A percentile compares a stretch with the other conserved stretches of the same genome.
Evolutionary conservation across 2,888 invertebrate species (phyloP).

Genomic region (Amphipyra berbera): DNA sequence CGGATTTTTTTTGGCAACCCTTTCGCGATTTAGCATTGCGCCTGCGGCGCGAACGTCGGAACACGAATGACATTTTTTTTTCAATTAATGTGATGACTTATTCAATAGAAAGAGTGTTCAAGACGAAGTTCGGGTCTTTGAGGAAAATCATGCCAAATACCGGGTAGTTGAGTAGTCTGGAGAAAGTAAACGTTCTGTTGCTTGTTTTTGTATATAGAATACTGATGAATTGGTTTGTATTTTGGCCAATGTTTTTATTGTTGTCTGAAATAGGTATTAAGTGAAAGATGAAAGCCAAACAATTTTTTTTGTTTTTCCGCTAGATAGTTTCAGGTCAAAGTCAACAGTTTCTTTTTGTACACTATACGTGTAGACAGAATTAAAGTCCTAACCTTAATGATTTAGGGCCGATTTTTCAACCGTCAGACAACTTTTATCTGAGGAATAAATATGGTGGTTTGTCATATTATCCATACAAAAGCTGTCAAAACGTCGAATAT

Average conservation of each 20-base stretch:
- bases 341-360: background rate
- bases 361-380: background rate
- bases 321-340: background rate
- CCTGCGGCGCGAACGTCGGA: conserved; percentile 6
- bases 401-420: no score
- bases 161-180: conserved; percentile 1
- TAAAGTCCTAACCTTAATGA: background rate
- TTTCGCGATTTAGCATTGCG: conserved; percentile 11
- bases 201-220: conserved; percentile 29
- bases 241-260: conserved; percentile 10
- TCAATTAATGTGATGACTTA: conserved; percentile 32
- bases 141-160: conserved; percentile 46
- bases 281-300: no score
- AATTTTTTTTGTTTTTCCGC: no score
- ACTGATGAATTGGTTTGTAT: conserved; percentile 19
- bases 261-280: background rate
- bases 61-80: conserved; percentile 45
- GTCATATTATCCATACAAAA: no score
- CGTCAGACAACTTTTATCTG: no score
- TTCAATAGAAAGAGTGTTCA: conserved; percentile 28
- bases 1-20: conserved; percentile 35
- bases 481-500: no score
- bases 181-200: conserved; percentile 45
- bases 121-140: conserved; percentile 23
- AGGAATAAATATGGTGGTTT: no score